These are phyloP conservation scores for Myiozetetes cayanensis DNA, from an alignment of 2,113 vertebrate species.

Conservation along the genomic window DNA sequence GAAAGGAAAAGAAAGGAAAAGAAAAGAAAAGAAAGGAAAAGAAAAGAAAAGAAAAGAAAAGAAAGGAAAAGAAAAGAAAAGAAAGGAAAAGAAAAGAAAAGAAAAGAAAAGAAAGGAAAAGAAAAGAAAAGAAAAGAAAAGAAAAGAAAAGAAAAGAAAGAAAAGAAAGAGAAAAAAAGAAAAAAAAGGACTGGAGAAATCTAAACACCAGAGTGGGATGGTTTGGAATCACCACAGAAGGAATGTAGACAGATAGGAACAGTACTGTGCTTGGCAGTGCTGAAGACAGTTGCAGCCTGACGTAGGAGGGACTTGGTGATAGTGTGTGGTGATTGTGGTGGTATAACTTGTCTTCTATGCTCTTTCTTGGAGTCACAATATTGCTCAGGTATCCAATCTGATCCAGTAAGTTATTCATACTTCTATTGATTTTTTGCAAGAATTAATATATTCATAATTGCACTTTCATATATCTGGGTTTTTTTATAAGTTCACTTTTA, in stretches of 20 bases:
- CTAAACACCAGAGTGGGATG: background rate
- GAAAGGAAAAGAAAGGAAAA: too few species aligned
- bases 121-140: too few species aligned
- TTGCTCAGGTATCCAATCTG: background rate
- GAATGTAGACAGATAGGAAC: background rate
- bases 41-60: too few species aligned
- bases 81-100: too few species aligned
- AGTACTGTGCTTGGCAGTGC: background rate
- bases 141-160: too few species aligned
- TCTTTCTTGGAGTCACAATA: background rate
- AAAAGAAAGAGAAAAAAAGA: too few species aligned
- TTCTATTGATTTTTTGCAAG: background rate
- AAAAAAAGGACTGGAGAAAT: background rate
- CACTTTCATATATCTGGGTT: background rate
- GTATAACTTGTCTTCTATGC: fast-evolving
- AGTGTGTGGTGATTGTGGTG: background rate
- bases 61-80: too few species aligned
- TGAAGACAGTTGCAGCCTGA: background rate
- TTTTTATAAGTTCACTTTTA: background rate
- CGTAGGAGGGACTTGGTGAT: background rate
- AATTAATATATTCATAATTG: background rate
- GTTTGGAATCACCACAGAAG: background rate
- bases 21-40: background rate
- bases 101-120: too few species aligned
- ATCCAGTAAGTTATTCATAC: background rate